These are phyloP conservation scores for Nothocercus nigrocapillus DNA, from an alignment of 2,113 vertebrate genomes.

Conservation along the genomic window DNA sequence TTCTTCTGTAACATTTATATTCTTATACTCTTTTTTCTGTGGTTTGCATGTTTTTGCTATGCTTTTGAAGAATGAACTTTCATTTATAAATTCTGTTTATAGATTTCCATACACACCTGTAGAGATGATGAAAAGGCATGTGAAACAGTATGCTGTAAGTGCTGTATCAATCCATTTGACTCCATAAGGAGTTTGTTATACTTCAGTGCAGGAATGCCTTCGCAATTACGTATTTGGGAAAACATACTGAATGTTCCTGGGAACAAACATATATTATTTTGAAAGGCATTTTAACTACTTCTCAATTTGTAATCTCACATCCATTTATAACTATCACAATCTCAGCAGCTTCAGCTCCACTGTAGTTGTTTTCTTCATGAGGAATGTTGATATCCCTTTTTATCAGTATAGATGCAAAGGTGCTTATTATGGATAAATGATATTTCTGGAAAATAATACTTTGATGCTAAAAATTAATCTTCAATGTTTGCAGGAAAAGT, in stretches of 20 bases:
- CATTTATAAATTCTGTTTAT: not conserved
- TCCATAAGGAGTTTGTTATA: not conserved
- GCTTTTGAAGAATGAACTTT: not conserved
- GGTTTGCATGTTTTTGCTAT: not conserved
- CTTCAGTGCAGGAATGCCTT: conserved; percentile 25
- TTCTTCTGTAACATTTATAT: not conserved
- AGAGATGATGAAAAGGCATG: not conserved
- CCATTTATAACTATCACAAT: not conserved
- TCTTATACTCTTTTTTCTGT: not conserved
- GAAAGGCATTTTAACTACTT: conserved; percentile 30
- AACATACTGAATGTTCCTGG: not conserved
- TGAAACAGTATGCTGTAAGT: conserved; percentile 14
- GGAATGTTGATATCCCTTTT: not conserved
- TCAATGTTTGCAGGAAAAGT: conserved; percentile 71
- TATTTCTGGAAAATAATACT: conserved; percentile 58
- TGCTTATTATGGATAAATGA: conserved; percentile 65
- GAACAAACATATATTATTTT: conserved; percentile 11
- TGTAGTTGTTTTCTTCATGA: conserved; percentile 5
- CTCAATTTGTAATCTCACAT: conserved; percentile 1
- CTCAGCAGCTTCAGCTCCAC: not conserved
- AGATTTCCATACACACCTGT: not conserved
- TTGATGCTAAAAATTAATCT: conserved; percentile 62
- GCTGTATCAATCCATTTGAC: not conserved
- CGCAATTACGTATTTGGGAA: conserved; percentile 7
- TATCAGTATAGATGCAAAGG: not conserved